Evolutionary conservation across 2,797 vertebrate species (phyloP).

Genomic region (Notoglanidium macrostoma): DNA sequence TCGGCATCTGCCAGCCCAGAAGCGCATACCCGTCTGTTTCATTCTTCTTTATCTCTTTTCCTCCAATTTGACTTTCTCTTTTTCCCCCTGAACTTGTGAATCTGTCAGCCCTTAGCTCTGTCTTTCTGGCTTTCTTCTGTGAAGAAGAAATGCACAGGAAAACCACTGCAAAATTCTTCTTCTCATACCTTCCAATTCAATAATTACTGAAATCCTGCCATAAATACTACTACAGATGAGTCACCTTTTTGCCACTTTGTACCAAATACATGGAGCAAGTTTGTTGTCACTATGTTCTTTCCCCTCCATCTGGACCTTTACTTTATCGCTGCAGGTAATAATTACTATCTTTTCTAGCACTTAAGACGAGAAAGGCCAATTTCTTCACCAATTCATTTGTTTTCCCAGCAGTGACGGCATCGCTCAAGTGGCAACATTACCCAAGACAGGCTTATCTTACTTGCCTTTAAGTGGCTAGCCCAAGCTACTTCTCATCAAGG

Average conservation of each 20-base stretch:
- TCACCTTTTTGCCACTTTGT: not conserved
- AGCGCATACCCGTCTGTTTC: conserved; percentile 48
- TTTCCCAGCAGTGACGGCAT: not conserved
- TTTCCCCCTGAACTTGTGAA: conserved; percentile 56
- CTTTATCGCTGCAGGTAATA: not conserved
- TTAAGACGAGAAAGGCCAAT: not conserved
- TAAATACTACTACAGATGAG: not conserved
- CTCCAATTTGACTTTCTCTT: conserved; percentile 37
- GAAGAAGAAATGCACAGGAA: conserved; percentile 55
- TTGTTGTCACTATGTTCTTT: not conserved
- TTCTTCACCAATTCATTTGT: not conserved
- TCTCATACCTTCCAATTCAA: conserved; percentile 54
- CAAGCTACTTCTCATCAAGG: not conserved
- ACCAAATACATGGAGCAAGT: not conserved
- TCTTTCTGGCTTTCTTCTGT: conserved; percentile 45
- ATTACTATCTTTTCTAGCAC: not conserved
- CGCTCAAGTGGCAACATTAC: no score
- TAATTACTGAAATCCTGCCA: not conserved
- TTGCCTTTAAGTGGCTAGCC: conserved; percentile 14
- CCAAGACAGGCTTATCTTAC: not conserved
- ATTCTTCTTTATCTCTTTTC: conserved; percentile 35
- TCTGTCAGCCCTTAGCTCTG: conserved; percentile 16
- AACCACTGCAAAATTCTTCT: conserved; percentile 55
- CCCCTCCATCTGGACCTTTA: not conserved
- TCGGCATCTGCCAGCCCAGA: conserved; percentile 40